phyloP scores from a whole-genome alignment of 2,113 vertebrate species.

The Ellobius talpinus region DNA sequence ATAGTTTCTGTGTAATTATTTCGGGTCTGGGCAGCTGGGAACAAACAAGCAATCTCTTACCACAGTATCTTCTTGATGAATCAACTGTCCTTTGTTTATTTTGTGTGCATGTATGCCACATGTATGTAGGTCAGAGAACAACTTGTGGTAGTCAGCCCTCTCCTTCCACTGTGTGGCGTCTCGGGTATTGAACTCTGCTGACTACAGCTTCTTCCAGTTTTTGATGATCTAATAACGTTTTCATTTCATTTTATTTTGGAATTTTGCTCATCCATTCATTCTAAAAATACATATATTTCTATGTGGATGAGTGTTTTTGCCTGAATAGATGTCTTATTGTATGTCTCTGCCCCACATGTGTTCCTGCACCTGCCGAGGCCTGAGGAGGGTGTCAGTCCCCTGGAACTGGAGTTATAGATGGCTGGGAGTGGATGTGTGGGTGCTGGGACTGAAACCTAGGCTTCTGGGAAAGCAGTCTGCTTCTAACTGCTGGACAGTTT shows the following conservation, averaged over 20 bases:
- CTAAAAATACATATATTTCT: neutral
- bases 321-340: neutral
- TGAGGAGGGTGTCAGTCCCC: neutral
- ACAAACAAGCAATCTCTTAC: too few relatives aligned
- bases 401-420: neutral
- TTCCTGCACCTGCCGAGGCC: neutral
- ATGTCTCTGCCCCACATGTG: neutral
- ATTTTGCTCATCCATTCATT: neutral
- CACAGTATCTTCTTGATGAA: neutral
- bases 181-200: neutral
- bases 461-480: neutral
- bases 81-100: neutral
- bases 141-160: neutral
- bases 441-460: neutral
- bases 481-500: neutral
- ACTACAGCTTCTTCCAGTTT: conserved; percentile 29
- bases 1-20: too few relatives aligned
- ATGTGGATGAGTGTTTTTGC: too few relatives aligned
- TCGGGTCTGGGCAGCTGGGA: too few relatives aligned
- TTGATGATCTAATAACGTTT: conserved; percentile 16
- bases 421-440: neutral
- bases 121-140: neutral
- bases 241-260: neutral
- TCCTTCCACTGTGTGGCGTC: neutral
- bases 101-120: neutral